Percentiles rank a stretch among this genome's conserved stretches.
Evolutionary conservation across 2,113 vertebrate genomes (phyloP).

Genomic region (Mesocricetus auratus): DNA sequence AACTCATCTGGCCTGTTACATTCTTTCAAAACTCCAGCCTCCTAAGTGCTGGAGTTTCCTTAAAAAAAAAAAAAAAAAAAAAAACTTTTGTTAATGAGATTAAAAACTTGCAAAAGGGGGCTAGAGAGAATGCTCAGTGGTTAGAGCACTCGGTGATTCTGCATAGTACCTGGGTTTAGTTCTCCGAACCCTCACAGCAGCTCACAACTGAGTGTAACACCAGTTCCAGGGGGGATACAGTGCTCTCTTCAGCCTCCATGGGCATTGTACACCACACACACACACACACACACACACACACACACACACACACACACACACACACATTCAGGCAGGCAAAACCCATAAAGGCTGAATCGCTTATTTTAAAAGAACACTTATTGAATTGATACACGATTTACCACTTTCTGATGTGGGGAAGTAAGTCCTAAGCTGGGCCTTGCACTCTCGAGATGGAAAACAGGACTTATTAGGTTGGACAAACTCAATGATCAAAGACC

Average conservation of each 20-base stretch:
- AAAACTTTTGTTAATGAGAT: background rate
- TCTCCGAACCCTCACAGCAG: background rate
- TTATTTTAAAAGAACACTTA: conserved; percentile 64
- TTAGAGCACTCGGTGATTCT: background rate
- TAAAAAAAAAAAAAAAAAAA: background rate
- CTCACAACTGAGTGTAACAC: background rate
- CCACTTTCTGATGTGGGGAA: conserved; percentile 44
- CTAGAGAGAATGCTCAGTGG: background rate
- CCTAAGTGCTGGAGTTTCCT: background rate
- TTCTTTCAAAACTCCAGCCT: background rate
- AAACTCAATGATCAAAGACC: background rate
- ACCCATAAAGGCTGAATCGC: background rate
- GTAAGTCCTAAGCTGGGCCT: conserved; percentile 44
- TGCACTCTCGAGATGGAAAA: background rate
- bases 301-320: background rate
- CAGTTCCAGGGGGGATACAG: background rate
- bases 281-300: background rate
- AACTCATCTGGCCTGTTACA: background rate
- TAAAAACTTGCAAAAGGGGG: background rate
- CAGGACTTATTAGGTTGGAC: background rate
- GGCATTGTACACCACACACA: background rate
- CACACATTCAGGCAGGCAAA: background rate
- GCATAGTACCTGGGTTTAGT: background rate
- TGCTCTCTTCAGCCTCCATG: background rate
- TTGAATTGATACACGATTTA: conserved; percentile 5